A percentile compares a stretch with the other conserved stretches of the same genome.
phyloP scores from a whole-genome alignment of 2,888 invertebrate species.

The Sinotaia quadrata region DNA sequence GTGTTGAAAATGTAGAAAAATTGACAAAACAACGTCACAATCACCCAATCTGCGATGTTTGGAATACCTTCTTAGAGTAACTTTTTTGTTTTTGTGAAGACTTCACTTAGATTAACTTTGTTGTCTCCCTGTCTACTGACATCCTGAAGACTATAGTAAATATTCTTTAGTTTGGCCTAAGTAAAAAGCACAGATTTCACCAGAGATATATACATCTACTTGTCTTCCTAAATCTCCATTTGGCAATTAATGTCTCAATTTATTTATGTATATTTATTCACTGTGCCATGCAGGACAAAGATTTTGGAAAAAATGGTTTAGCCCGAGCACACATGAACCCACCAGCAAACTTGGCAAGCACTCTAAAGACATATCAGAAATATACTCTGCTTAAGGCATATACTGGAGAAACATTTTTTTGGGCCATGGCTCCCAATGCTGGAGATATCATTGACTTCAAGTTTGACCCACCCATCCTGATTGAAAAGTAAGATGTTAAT shows the following conservation, averaged over 20 bases:
- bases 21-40: too few species aligned
- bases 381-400: constrained; percentile 87
- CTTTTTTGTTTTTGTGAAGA: too few species aligned
- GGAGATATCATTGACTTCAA: constrained; percentile 87
- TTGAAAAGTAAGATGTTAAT: constrained; percentile 78
- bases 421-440: constrained; percentile 88
- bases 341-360: constrained; percentile 77
- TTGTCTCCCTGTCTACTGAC: too few species aligned
- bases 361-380: constrained; percentile 85
- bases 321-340: constrained; percentile 75
- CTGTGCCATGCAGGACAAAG: constrained; percentile 80
- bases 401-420: constrained; percentile 89
- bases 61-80: too few species aligned
- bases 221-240: too few species aligned
- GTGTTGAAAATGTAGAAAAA: too few species aligned
- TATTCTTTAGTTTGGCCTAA: too few species aligned
- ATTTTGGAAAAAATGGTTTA: constrained; percentile 85
- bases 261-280: background rate
- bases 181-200: too few species aligned
- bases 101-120: too few species aligned
- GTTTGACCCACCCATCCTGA: constrained; percentile 81
- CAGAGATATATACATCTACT: too few species aligned
- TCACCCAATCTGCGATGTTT: too few species aligned
- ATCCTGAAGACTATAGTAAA: too few species aligned
- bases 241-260: background rate